Percentiles rank a stretch among this genome's conserved stretches.
These are phyloP conservation scores for Dynastes maya DNA, from an alignment of 2,888 invertebrate genomes.

Conservation along the genomic window DNA sequence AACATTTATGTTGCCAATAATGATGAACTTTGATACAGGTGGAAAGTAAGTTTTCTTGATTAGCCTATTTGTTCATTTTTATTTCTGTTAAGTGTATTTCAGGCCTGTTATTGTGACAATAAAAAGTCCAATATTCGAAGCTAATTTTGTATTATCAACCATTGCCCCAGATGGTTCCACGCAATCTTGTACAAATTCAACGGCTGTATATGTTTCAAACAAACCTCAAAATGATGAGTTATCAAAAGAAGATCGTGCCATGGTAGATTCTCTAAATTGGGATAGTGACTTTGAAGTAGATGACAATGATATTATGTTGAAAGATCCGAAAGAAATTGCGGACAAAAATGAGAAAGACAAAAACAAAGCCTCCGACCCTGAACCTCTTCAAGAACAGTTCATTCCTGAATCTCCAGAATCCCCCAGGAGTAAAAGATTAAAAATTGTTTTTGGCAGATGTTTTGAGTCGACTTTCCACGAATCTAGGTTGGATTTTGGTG, in stretches of 20 bases:
- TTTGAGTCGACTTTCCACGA: constrained; percentile 83
- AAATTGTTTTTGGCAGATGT: constrained; percentile 81
- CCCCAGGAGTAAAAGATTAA: constrained; percentile 74
- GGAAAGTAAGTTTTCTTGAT: constrained; percentile 74
- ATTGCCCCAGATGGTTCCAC: constrained; percentile 74
- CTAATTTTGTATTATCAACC: constrained; percentile 86
- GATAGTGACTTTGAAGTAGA: constrained; percentile 58
- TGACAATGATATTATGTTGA: constrained; percentile 38
- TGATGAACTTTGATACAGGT: constrained; percentile 82
- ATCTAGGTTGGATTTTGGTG: constrained; percentile 72
- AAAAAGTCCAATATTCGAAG: constrained; percentile 83
- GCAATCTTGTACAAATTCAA: constrained; percentile 68
- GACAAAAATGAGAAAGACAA: constrained; percentile 6
- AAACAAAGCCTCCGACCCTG: not conserved
- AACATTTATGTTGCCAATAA: constrained; percentile 78
- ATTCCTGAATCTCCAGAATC: constrained; percentile 77
- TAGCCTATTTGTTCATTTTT: not conserved
- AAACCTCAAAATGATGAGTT: constrained; percentile 60
- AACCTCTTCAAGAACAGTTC: constrained; percentile 66
- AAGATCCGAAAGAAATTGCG: constrained; percentile 49
- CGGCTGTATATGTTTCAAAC: constrained; percentile 64
- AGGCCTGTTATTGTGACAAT: constrained; percentile 85
- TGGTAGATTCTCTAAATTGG: constrained; percentile 61
- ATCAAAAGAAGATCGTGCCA: constrained; percentile 61
- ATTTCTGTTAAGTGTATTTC: constrained; percentile 57